Evolutionary conservation across 2,113 vertebrate genomes (phyloP).

Genomic region (Dissostichus mawsoni): DNA sequence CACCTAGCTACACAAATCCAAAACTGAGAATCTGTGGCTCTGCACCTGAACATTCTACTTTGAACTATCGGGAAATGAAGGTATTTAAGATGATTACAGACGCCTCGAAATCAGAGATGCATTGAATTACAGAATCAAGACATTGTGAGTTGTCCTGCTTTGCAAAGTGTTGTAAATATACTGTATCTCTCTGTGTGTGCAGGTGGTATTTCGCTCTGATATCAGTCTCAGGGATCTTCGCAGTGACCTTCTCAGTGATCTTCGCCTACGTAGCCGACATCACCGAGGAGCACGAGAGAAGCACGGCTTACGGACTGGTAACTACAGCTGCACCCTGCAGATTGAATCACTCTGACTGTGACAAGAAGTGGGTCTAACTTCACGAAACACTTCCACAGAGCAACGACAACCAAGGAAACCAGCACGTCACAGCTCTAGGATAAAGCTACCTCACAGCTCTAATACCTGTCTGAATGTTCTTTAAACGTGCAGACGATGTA

Average conservation of each 20-base stretch:
- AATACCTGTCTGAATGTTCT: neutral
- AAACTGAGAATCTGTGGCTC: too few relatives aligned
- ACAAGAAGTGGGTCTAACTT: neutral
- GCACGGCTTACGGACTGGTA: slow-evolving; percentile 95
- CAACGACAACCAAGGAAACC: neutral
- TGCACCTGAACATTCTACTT: too few relatives aligned
- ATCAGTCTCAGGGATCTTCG: slow-evolving; percentile 92
- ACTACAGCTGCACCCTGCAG: slow-evolving; percentile 29
- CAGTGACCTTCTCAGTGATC: slow-evolving; percentile 97
- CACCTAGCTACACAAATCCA: too few relatives aligned
- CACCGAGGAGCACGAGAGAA: slow-evolving; percentile 93
- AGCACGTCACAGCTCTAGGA: neutral
- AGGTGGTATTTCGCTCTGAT: slow-evolving; percentile 98
- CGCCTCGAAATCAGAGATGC: too few relatives aligned
- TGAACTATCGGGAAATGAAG: too few relatives aligned
- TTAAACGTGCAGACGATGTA: neutral
- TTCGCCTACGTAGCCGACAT: slow-evolving; percentile 97
- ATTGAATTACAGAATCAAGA: too few relatives aligned
- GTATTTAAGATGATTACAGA: too few relatives aligned
- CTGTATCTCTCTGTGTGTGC: slow-evolving; percentile 39
- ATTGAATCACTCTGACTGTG: neutral
- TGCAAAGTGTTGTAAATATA: too few relatives aligned
- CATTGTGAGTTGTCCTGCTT: too few relatives aligned
- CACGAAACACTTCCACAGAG: neutral
- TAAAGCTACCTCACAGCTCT: neutral